Evolutionary conservation across 1,140 invertebrate species (phyloP), one percentile per base, ranked within the genome.

Genomic region (Vanessa atalanta): DNA sequence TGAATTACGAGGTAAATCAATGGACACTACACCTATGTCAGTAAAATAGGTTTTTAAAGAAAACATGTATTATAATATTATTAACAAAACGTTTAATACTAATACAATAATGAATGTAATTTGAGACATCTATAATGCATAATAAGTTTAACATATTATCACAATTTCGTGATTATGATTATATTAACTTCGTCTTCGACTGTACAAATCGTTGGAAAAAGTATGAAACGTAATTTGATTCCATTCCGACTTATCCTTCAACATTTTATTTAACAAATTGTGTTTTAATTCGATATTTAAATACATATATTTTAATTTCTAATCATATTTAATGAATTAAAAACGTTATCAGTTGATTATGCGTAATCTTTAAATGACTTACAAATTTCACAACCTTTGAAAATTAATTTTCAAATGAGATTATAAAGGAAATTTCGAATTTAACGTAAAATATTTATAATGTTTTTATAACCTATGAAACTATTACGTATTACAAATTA

Each of bases 161-260:
- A 85, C 82, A 85, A 70, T 76, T 77, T 72, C 51, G 77, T 83
- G 81, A 81, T 82, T 77, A 84, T 80, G 77, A 73, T 82, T 80
- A 79, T 69, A 75, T 31, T 73, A 61, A 73, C 67, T 75, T 77
- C 48, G 57, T 69, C 47, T 71, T 43, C 73, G 51, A 79, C 72
- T 77, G 65, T 83, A 78, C 70, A 73, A 75, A 71, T 63, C 63
- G 37, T 47, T 53, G 53, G 65, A 61, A 60, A 70, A 70, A 70
- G 26, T 72, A 65, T 78, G 73, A 78, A 78, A 78, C 67, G 70
- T 67, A 72, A 78, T 78, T 75, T 75, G 50, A 78, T 75, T 78
- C 66, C 73, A 78, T 78, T 78, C 51, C 77, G 63, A 72, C 70
- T 31, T 66, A 66, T 23, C 12, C 73, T 11, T 57, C 47, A 70